Evolutionary conservation across 2,888 invertebrate genomes (phyloP), one percentile per base, ranked within the genome.

Genomic region (Scaptodrosophila latifasciaeformis): DNA sequence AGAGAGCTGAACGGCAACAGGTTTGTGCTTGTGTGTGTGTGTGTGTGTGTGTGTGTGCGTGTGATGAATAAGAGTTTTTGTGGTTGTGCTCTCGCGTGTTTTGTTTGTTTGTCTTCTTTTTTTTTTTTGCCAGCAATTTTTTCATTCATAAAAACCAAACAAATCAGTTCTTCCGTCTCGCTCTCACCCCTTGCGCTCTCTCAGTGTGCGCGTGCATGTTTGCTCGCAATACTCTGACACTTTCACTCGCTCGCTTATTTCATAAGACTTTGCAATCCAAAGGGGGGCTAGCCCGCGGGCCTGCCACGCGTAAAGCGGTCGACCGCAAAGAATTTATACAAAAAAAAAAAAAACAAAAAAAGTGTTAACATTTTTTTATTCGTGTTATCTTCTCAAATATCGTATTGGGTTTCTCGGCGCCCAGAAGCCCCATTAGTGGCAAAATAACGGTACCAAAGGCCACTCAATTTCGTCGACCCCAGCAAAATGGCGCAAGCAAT

Each of bases 1-100:
- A 45, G 31, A 19, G 43, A 44, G n/a, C 31, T 5, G 45, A 37
- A 45, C n/a, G 2, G 40, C 21, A 40, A 19, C 40, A 40, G 40
- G 40, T 40, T 21, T 10, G 5, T 2, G 21, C 5, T 27, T 15
- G 10, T 31, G 35, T 27, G 34, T 30, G 24, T 30, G 30, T 37
- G 35, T 42, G 19, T 30, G 18, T 35, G 42, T 24, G 39, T 24
- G 29, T 29, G 31, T 12, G 55, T 49, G 52, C 30, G 45, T 12
- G 27, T 18, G 47, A 27, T 27, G 27, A 27, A n/a, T n/a, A n/a
- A n/a, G n/a, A n/a, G n/a, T n/a, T n/a, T n/a, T n/a, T n/a, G n/a
- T n/a, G n/a, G n/a, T n/a, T n/a, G n/a, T n/a, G n/a, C n/a, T n/a
- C n/a, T n/a, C n/a, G n/a, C n/a, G n/a, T n/a, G 13, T 30, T 12